Conservation (phyloP, 2,797 vertebrate genomes). For the Spinibarbus caldwelli region DNA sequence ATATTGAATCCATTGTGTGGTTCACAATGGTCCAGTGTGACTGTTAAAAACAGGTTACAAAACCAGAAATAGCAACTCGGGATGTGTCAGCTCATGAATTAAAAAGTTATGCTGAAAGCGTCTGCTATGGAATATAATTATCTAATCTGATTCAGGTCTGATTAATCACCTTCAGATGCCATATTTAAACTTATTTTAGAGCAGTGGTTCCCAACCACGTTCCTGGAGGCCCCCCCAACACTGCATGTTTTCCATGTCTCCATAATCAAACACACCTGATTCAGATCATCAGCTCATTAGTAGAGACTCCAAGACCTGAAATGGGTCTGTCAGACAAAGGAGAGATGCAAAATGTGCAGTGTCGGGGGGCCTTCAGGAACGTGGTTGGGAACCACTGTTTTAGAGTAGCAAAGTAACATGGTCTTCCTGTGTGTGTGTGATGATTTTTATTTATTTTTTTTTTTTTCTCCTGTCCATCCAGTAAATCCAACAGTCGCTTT, state of each 20-base stretch:
- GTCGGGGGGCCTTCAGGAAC: no score
- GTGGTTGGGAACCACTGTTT: no score
- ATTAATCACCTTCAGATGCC: not conserved
- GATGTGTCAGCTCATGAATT: not conserved
- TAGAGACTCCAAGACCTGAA: no score
- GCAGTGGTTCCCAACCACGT: no score
- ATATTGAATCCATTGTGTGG: conserved; percentile 10
- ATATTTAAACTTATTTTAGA: not conserved
- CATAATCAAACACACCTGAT: no score
- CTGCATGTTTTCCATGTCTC: no score
- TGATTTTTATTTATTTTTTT: no score
- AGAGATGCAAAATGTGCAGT: no score
- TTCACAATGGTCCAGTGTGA: conserved; percentile 23
- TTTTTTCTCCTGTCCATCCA: not conserved
- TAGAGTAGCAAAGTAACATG: not conserved
- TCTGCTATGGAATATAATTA: not conserved
- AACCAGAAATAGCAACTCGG: conserved; percentile 6
- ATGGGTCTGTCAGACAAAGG: no score
- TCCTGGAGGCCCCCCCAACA: no score
- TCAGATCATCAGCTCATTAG: no score
- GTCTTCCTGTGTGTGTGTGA: not conserved
- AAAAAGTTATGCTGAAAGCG: not conserved
- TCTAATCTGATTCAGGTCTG: not conserved
- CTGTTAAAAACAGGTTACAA: conserved; percentile 16
- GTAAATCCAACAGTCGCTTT: conserved; percentile 11